Evolutionary conservation across 2,797 vertebrate species (phyloP).

Genomic region (Triplophysa yarkandensis): DNA sequence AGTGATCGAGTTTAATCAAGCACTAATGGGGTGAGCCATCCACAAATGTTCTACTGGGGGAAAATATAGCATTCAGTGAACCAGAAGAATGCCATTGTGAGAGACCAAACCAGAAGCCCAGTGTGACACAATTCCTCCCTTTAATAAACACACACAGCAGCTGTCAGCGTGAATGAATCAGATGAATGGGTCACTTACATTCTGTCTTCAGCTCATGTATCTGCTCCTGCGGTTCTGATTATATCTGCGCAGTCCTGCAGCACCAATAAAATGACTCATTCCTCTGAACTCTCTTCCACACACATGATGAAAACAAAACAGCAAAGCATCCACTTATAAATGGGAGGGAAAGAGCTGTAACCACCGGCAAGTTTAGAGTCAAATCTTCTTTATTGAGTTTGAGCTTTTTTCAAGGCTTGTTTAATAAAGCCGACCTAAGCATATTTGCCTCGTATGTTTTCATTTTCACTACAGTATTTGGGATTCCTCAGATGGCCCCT

Average conservation of each 20-base stretch:
- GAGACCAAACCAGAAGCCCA: background rate
- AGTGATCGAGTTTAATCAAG: background rate
- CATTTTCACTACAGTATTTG: background rate
- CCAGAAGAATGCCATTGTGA: no score
- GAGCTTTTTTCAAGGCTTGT: no score
- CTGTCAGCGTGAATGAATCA: background rate
- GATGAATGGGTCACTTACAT: conserved; percentile 10
- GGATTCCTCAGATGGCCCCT: background rate
- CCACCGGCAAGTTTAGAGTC: no score
- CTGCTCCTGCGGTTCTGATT: background rate
- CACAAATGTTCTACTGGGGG: background rate
- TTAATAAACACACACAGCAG: conserved; percentile 7
- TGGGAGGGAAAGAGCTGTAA: no score
- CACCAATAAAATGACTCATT: background rate
- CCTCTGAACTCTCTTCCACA: conserved; percentile 11
- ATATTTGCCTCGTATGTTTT: background rate
- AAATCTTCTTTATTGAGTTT: no score
- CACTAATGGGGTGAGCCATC: background rate
- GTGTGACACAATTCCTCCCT: background rate
- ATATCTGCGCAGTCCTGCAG: conserved; percentile 1
- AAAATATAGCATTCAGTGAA: background rate
- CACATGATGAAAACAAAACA: background rate
- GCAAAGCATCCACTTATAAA: background rate
- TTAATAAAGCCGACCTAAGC: no score
- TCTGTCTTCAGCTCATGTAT: background rate